phyloP scores from a whole-genome alignment of 2,797 vertebrate species.

The Monodelphis domestica region DNA sequence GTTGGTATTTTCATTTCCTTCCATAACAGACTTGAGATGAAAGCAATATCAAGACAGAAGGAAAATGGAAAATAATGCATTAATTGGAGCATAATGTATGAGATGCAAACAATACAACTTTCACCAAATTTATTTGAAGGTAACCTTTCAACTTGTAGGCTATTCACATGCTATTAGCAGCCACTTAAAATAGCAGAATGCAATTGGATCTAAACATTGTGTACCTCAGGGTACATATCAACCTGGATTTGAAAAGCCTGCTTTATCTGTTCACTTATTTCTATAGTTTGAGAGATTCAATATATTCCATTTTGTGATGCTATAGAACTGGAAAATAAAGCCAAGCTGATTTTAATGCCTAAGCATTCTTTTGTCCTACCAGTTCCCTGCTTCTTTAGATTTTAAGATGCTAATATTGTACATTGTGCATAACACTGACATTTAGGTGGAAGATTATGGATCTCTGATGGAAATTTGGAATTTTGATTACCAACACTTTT shows the following conservation, averaged over 20 bases:
- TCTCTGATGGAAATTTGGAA: conserved; percentile 26
- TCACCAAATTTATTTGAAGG: conserved; percentile 65
- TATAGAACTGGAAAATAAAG: neutral
- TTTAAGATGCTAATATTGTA: neutral
- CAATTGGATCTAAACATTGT: neutral
- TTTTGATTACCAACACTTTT: conserved; percentile 22
- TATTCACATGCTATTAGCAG: conserved; percentile 7
- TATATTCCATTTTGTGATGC: neutral
- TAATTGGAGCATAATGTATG: conserved; percentile 53
- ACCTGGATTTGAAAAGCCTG: neutral
- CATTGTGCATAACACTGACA: neutral
- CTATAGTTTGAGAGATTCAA: neutral
- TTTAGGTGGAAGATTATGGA: neutral
- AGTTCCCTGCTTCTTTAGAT: neutral
- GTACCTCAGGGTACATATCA: neutral
- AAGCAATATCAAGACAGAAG: neutral
- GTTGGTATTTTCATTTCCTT: conserved; percentile 30
- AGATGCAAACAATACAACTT: conserved; percentile 40
- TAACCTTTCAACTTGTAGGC: conserved; percentile 15
- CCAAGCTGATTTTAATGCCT: neutral
- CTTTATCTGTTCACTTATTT: neutral
- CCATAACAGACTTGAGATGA: conserved; percentile 13
- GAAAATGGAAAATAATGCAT: conserved; percentile 62
- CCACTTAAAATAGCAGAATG: neutral
- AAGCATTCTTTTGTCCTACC: neutral